Base-by-base conservation (phyloP, 2,797 vertebrate species). In the Crenuchus spilurus region DNA sequence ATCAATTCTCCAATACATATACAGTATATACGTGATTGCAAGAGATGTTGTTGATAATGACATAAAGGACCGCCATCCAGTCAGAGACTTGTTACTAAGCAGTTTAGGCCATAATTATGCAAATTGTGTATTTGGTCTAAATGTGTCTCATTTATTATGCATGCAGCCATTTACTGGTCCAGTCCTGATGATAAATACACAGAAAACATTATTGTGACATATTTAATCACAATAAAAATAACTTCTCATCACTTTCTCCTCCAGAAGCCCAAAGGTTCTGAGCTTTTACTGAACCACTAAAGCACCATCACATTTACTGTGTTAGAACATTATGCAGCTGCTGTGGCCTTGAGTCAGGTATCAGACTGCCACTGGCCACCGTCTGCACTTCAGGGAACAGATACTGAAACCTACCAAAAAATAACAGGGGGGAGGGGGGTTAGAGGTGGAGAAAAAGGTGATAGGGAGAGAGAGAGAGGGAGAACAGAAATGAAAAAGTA, bases 321-420 rank as follows among this genome's bases (percentile, higher is more conserved):
- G n/a, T 28, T 22, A 41, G 33, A 22, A 44, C 60, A 44, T 62
- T 62, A 62, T 24, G 4, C 60, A 62, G 39, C 61, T 11, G 4
- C 61, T 30, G 41, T 64, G 62, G 62, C 62, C 62, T 48, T 64
- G n/a, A n/a, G n/a, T n/a, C 26, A 64, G 62, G 16, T 44, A 46
- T 9, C 41, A n/a, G n/a, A n/a, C 42, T 18, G 61, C 61, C 24
- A 41, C 26, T 41, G 55, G 61, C 61, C 42, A 46, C n/a, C 31
- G 18, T 20, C 41, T 48, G 28, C n/a, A 31, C 42, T 20, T 13
- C n/a, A 5, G 60, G 62, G 61, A 64, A 31, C 3, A 31, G 41
- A 8, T 31, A 46, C 33, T 64, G 62, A 64, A 20, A 30, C 20
- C 41, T 28, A 16, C 7, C 42, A 31, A n/a, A n/a, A n/a, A n/a